These are phyloP conservation scores for Phyllotis vaccarum DNA, from an alignment of 2,797 vertebrate genomes.

Conservation along the genomic window DNA sequence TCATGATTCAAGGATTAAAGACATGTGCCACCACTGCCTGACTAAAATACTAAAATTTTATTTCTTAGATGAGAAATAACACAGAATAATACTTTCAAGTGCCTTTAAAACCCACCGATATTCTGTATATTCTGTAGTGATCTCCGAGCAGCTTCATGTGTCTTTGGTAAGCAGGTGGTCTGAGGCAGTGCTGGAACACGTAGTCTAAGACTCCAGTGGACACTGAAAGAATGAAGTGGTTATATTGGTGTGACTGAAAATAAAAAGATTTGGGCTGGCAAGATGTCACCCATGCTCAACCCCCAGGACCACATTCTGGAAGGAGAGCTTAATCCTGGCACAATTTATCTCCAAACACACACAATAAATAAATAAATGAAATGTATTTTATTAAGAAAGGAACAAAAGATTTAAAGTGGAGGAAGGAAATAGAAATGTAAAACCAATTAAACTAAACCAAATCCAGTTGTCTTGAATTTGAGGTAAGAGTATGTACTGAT, in stretches of 20 bases:
- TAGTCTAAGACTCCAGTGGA: neutral
- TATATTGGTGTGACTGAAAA: neutral
- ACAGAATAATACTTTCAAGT: neutral
- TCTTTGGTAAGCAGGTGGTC: neutral
- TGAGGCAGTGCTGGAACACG: neutral
- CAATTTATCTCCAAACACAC: neutral
- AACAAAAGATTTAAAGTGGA: neutral
- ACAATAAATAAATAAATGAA: neutral
- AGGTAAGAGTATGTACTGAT: neutral
- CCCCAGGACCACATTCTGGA: neutral
- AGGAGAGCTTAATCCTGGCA: neutral
- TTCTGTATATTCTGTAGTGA: neutral
- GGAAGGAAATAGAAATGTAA: neutral
- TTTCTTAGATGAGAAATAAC: neutral
- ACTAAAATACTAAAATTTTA: neutral
- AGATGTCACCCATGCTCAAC: neutral
- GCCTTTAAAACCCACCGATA: slow-evolving; percentile 23
- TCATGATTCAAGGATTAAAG: too few species aligned
- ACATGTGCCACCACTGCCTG: neutral
- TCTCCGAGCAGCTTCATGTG: neutral
- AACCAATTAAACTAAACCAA: neutral
- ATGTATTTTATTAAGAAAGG: neutral
- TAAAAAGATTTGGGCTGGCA: neutral
- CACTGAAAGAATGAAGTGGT: neutral
- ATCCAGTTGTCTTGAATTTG: slow-evolving; percentile 10